These are phyloP conservation scores for Petromus typicus DNA, from an alignment of 2,113 vertebrate species.

Conservation along the genomic window DNA sequence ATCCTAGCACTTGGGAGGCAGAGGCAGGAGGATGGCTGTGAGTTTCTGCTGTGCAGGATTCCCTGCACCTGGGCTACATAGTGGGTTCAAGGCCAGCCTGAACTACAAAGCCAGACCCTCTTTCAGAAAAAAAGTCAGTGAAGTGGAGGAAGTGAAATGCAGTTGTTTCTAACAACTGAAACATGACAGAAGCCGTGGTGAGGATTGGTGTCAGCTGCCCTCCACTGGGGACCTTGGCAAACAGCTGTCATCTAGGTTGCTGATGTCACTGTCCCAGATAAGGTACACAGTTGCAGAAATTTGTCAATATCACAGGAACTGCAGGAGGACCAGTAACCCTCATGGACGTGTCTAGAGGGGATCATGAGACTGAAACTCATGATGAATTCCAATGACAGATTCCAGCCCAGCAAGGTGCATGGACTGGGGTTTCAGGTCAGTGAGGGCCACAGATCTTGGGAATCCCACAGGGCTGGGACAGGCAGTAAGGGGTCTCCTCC, in stretches of 20 bases:
- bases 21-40: too few species aligned
- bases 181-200: neutral
- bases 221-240: neutral
- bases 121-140: too few species aligned
- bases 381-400: conserved; percentile 4
- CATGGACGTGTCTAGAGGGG: neutral
- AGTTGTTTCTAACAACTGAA: too few species aligned
- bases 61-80: too few species aligned
- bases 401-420: neutral
- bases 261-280: neutral
- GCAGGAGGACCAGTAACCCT: neutral
- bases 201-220: neutral
- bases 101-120: too few species aligned
- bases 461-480: neutral
- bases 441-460: neutral
- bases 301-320: neutral
- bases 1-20: too few species aligned
- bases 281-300: neutral
- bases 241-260: neutral
- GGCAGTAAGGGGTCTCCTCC: neutral
- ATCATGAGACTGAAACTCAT: neutral
- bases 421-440: neutral
- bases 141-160: too few species aligned
- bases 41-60: too few species aligned
- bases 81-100: too few species aligned